These are phyloP conservation scores for Ceratosolen solmsi DNA, from an alignment of 1,140 invertebrate species.

Conservation along the genomic window DNA sequence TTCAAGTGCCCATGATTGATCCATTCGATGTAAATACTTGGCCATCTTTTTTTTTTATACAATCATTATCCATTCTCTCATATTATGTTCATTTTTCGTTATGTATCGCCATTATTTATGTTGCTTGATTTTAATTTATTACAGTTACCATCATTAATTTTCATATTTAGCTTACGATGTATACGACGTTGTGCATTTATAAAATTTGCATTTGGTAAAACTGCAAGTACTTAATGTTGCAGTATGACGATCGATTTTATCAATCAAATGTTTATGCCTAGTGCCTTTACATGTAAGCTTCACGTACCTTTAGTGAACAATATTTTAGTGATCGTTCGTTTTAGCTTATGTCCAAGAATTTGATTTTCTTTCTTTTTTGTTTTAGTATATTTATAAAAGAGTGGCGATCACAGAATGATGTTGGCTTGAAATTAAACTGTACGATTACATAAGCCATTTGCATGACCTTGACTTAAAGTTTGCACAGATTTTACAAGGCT, in stretches of 20 bases:
- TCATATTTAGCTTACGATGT: conserved; percentile 13
- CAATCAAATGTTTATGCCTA: not conserved
- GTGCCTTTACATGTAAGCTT: not conserved
- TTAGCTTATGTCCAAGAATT: not conserved
- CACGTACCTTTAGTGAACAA: not conserved
- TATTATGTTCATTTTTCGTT: not conserved
- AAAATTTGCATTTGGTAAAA: not conserved
- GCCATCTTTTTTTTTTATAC: not conserved
- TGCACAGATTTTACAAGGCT: not conserved
- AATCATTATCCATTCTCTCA: not conserved
- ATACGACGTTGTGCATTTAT: not conserved
- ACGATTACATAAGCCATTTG: too few relatives aligned
- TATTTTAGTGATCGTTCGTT: not conserved
- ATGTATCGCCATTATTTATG: not conserved
- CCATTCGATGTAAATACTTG: not conserved
- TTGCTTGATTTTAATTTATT: conserved; percentile 9
- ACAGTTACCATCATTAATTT: conserved; percentile 7
- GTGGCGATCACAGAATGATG: not conserved
- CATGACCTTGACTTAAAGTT: not conserved
- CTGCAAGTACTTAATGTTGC: conserved; percentile 23
- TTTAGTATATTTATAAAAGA: not conserved
- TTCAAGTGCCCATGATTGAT: conserved; percentile 4
- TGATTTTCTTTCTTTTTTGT: not conserved
- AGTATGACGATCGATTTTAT: not conserved
- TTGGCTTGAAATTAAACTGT: too few relatives aligned